Evolutionary conservation across 2,113 vertebrate genomes (phyloP), one percentile per base, ranked within the genome.

Genomic region (Fukomys damarensis): DNA sequence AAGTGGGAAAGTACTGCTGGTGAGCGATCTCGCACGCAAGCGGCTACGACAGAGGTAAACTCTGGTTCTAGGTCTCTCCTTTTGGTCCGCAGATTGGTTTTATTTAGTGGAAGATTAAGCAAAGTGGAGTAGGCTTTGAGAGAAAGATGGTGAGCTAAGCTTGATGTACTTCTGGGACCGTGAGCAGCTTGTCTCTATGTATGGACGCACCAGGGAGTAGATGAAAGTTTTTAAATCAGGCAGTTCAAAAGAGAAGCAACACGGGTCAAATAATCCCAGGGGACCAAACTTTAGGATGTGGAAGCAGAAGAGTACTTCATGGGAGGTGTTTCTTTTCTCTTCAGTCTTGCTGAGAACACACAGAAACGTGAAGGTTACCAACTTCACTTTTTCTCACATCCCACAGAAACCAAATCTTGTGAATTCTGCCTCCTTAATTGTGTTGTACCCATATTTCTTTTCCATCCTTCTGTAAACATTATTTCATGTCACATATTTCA

Each of bases 131-230:
- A 46, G 32, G 59, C 58, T 86, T 58, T 52, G 65, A 70, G 84
- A 43, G 70, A 58, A 81, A 87, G 38, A 58, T 20, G 35, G 43
- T n/a, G 19, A 85, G 63, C 0, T 6, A 66, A 86, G 13, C 35
- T 11, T 54, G 35, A 28, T 24, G 17, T 59, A 9, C 35, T 32
- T 61, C 56, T 41, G 22, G 54, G 58, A 74, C 30, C 24, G 79
- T 65, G 26, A 72, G 76, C 41, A 49, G 58, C 46, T n/a, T 61
- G 4, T 52, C 19, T 4, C 14, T 52, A 3, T 63, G 32, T 61
- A 2, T 52, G 65, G 8, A 7, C 0, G 0, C 3, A 32, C 4
- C 12, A 24, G 16, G 49, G 56, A 86, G 58, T 10, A 77, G 16
- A 41, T 14, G 14, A 61, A 5, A 41, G 1, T 17, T 35, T 54